phyloP scores from a whole-genome alignment of 2,888 invertebrate genomes.

The Coleophora flavipennella region DNA sequence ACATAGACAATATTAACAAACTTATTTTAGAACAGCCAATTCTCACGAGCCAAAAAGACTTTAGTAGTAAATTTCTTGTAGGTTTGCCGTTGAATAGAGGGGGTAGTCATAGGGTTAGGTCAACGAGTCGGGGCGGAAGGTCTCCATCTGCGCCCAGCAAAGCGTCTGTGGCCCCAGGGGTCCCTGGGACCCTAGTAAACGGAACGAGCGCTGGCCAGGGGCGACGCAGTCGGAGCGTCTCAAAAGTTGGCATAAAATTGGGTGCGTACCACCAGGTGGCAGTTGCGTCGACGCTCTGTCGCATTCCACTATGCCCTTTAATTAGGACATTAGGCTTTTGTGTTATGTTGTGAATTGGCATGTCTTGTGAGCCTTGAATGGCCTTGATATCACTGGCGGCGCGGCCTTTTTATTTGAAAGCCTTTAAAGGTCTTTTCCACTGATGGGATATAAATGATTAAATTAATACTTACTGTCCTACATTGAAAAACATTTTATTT shows the following conservation, averaged over 20 bases:
- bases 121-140: constrained; percentile 61
- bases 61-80: constrained; percentile 48
- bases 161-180: constrained; percentile 23
- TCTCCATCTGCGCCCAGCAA: constrained; percentile 62
- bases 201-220: constrained; percentile 40
- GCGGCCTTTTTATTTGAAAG: too few species aligned
- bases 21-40: constrained; percentile 22
- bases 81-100: constrained; percentile 78
- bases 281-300: constrained; percentile 68
- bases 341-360: constrained; percentile 16
- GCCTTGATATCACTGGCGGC: too few species aligned
- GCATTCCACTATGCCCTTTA: too few species aligned
- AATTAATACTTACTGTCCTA: too few species aligned
- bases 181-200: constrained; percentile 25
- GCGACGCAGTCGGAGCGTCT: constrained; percentile 63
- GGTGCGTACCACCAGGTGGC: constrained; percentile 62
- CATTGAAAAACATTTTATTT: too few species aligned
- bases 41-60: constrained; percentile 32
- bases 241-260: constrained; percentile 71
- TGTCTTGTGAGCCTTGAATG: constrained; percentile 11
- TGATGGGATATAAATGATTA: too few species aligned
- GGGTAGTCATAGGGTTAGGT: constrained; percentile 73
- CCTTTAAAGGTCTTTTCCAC: too few species aligned
- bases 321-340: neutral
- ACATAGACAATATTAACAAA: neutral